Percentiles rank a stretch among this genome's conserved stretches.
phyloP scores from a whole-genome alignment of 2,113 vertebrate genomes.

The Plotosus lineatus region DNA sequence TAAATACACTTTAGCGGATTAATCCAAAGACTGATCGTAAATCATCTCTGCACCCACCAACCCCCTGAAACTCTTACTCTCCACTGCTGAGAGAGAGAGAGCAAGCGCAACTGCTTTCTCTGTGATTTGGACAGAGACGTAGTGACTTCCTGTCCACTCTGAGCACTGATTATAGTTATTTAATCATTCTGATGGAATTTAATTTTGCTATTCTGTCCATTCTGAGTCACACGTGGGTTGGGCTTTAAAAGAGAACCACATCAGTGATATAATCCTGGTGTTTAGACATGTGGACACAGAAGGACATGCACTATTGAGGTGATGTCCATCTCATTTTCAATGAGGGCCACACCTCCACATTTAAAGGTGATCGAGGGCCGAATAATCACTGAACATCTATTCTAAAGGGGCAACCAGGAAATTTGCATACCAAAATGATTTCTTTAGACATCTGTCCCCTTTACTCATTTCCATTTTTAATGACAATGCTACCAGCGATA shows the following conservation, averaged over 20 bases:
- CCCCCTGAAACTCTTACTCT: conserved; percentile 56
- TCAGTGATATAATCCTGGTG: background rate
- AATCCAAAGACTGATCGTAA: conserved; percentile 52
- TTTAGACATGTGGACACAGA: background rate
- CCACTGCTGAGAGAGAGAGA: conserved; percentile 65
- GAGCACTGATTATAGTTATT: conserved; percentile 49
- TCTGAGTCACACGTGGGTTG: conserved; percentile 18
- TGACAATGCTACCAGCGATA: too few species aligned
- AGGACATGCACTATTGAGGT: background rate
- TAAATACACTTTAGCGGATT: conserved; percentile 42
- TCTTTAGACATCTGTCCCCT: too few species aligned
- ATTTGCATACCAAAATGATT: too few species aligned
- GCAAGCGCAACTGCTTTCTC: conserved; percentile 30
- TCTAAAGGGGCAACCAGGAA: too few species aligned
- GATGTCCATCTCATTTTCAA: too few species aligned
- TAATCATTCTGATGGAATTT: conserved; percentile 46
- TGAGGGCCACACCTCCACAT: too few species aligned
- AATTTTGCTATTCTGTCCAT: conserved; percentile 16
- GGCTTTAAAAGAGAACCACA: background rate
- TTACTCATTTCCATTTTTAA: too few species aligned
- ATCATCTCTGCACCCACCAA: conserved; percentile 45
- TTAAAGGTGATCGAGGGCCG: too few species aligned
- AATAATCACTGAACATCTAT: too few species aligned
- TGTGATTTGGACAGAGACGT: conserved; percentile 14
- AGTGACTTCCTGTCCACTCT: conserved; percentile 8